Evolutionary conservation across 2,888 invertebrate species (phyloP), one percentile per base, ranked within the genome.

Genomic region (Heterodera filipjevi): DNA sequence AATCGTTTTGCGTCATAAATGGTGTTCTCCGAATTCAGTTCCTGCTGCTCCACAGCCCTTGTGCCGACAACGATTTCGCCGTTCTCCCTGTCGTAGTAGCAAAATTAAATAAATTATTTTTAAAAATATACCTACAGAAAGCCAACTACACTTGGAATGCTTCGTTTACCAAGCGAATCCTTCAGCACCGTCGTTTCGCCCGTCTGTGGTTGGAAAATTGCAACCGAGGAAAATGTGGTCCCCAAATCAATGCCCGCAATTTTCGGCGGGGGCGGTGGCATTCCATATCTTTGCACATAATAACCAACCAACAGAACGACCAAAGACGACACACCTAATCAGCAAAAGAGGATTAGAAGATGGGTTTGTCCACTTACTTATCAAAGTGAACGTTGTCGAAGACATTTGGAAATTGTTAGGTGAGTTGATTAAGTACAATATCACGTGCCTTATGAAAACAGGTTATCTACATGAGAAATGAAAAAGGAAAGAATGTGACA

Each of bases 1-100:
- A 91, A 91, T 64, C 91, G 83, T 84, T 91, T 91, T 35, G 91
- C 90, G 86, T 91, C 91, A 83, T 91, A 91, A 71, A 91, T 86
- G 0, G 91, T 91, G 79, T 90, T 89, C n/a, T 82, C 82, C 8
- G 91, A 90, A 82, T 91, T 91, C 77, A 90, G 89, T 78, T 91
- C 90, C 22, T 89, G 88, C 76, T 91, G 91, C 10, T 89, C 90
- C 5, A 90, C 89, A 5, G 91, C 91, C 74, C 89, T 87, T 73
- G 90, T 90, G 3, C 91, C 91, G 44, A 91, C 90, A 44, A 91
- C 71, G 5, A 91, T 84, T 3, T 86, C 85, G 14, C 89, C 89
- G 68, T 89, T 89, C 30, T 82, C 80, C 75, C 89, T 89, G 80
- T 73, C 32, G 32, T 32, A 12, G 30, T n/a, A 5, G 44, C 35